These are phyloP conservation scores for Coelopa pilipes DNA, from an alignment of 2,888 invertebrate species.

Conservation along the genomic window DNA sequence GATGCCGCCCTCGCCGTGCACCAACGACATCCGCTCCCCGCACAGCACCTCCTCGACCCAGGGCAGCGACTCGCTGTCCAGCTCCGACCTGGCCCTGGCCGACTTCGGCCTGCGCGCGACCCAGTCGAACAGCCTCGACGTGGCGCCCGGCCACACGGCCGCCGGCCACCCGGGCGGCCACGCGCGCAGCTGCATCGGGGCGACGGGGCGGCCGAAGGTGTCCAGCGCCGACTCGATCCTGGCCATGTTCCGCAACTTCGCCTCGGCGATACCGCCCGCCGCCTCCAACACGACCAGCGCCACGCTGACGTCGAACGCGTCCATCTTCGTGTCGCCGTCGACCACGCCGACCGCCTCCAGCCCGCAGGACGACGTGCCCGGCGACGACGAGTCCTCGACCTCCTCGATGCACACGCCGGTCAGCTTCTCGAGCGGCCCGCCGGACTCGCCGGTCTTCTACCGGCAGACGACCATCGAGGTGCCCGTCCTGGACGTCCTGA, in stretches of 20 bases:
- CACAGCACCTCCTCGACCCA: slow-evolving; percentile 81
- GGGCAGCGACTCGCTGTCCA: slow-evolving; percentile 81
- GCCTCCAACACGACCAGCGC: slow-evolving; percentile 50
- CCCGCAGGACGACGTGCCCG: slow-evolving; percentile 77
- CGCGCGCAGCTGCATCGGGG: slow-evolving; percentile 45
- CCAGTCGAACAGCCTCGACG: slow-evolving; percentile 46
- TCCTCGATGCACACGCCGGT: slow-evolving; percentile 75
- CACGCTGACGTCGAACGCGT: slow-evolving; percentile 61
- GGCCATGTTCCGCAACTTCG: slow-evolving; percentile 82
- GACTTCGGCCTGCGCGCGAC: slow-evolving; percentile 67
- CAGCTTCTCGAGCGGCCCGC: slow-evolving; percentile 70
- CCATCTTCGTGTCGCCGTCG: slow-evolving; percentile 74
- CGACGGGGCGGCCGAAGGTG: slow-evolving; percentile 70
- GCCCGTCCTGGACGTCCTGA: slow-evolving; percentile 76
- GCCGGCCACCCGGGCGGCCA: slow-evolving; percentile 40
- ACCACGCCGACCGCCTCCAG: slow-evolving; percentile 80
- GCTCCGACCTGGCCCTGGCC: slow-evolving; percentile 75
- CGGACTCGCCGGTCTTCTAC: slow-evolving; percentile 73
- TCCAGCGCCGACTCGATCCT: slow-evolving; percentile 83
- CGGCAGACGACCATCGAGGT: slow-evolving; percentile 70
- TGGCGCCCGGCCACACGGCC: slow-evolving; percentile 31
- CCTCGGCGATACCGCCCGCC: slow-evolving; percentile 66
- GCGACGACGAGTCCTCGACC: slow-evolving; percentile 78
- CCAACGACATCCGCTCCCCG: slow-evolving; percentile 72
- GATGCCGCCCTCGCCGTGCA: slow-evolving; percentile 74